Percentiles rank a stretch among this genome's conserved stretches.
Conservation (phyloP, 2,797 vertebrate genomes). For the Poeciliopsis presidionis region DNA sequence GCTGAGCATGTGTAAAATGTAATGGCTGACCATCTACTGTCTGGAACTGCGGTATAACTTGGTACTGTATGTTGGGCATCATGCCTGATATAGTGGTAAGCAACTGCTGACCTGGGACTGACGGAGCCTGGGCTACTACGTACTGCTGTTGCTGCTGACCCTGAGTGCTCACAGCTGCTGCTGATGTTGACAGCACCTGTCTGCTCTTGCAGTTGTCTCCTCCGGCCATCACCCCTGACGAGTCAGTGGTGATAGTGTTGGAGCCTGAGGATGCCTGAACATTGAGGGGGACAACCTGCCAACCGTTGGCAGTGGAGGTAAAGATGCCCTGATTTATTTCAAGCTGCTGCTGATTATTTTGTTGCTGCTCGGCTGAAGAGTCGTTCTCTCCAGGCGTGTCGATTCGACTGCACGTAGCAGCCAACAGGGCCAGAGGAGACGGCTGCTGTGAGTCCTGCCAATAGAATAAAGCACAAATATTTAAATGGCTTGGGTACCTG, state of each 20-base stretch:
- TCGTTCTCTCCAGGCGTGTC: conserved; percentile 92
- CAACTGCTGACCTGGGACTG: conserved; percentile 90
- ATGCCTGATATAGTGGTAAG: conserved; percentile 89
- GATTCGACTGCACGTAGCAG: conserved; percentile 96
- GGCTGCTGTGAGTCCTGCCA: conserved; percentile 92
- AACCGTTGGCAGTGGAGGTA: conserved; percentile 89
- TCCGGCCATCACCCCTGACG: conserved; percentile 69
- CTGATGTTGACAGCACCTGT: conserved; percentile 55
- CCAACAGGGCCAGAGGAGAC: conserved; percentile 93
- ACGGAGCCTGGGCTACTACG: conserved; percentile 87
- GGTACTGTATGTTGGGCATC: conserved; percentile 96
- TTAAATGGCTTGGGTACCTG: background rate
- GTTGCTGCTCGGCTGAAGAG: conserved; percentile 77
- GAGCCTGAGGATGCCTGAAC: conserved; percentile 77
- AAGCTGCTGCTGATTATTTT: conserved; percentile 79
- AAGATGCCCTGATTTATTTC: conserved; percentile 88
- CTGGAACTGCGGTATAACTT: conserved; percentile 97
- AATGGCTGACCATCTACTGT: conserved; percentile 94
- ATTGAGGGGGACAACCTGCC: conserved; percentile 89
- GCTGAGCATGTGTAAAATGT: conserved; percentile 87
- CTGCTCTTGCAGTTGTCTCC: conserved; percentile 65
- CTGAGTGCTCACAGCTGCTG: conserved; percentile 67
- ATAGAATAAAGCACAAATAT: background rate
- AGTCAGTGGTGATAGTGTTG: conserved; percentile 75
- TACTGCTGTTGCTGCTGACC: conserved; percentile 86